Percentiles rank a stretch among this genome's conserved stretches.
Conservation (phyloP, 2,113 vertebrate genomes). For the Alectura lathami region DNA sequence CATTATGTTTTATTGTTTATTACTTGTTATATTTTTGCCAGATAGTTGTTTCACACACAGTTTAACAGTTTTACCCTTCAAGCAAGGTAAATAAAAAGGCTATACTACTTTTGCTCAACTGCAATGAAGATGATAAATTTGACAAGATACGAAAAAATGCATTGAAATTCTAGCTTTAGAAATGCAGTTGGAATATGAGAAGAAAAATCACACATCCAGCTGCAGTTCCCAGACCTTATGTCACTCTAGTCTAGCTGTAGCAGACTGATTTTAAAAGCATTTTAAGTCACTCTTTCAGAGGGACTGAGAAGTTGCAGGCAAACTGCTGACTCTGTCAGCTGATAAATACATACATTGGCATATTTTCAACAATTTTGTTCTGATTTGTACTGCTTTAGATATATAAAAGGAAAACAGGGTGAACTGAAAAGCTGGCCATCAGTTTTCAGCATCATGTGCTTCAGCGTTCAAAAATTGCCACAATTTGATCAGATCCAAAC, state of each 20-base stretch:
- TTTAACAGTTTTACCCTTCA: background rate
- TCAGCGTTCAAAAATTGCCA: background rate
- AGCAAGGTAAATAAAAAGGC: background rate
- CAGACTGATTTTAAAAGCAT: background rate
- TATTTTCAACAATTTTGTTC: background rate
- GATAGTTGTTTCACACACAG: background rate
- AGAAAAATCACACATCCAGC: background rate
- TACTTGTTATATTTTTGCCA: background rate
- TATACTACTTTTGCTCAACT: background rate
- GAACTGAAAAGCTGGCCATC: background rate
- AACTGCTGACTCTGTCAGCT: background rate
- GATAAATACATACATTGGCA: background rate
- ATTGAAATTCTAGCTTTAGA: background rate
- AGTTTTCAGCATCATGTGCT: background rate
- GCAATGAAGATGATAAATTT: accelerated
- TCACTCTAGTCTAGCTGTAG: background rate
- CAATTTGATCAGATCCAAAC: background rate
- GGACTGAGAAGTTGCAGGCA: background rate
- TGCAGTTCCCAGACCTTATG: background rate
- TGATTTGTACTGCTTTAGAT: accelerated
- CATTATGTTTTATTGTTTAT: background rate
- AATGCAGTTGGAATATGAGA: accelerated
- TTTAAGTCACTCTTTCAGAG: background rate
- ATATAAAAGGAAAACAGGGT: background rate
- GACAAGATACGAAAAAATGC: background rate